Percentiles rank a stretch among this genome's conserved stretches.
These are phyloP conservation scores for Percopsis transmontana DNA, from an alignment of 2,113 vertebrate species.

Conservation along the genomic window DNA sequence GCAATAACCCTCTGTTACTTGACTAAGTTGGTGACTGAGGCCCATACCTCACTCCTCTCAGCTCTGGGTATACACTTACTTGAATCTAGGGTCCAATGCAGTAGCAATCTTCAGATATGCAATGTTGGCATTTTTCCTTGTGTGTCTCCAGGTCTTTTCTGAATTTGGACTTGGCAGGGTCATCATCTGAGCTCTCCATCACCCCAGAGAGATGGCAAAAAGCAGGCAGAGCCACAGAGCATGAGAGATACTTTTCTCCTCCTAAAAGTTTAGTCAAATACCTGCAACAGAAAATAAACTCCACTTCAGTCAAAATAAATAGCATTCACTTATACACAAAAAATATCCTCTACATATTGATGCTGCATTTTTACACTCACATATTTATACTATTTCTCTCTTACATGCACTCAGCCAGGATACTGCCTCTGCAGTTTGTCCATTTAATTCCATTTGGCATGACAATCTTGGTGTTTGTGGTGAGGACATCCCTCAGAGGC, in stretches of 20 bases:
- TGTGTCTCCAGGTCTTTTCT: no score
- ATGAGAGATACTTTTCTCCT: slow-evolving; percentile 8
- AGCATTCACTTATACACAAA: no score
- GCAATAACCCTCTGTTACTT: slow-evolving; percentile 6
- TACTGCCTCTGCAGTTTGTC: no score
- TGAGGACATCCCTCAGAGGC: no score
- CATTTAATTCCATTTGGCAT: no score
- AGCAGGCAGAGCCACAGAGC: background rate
- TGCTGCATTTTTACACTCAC: no score
- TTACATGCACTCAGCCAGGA: no score
- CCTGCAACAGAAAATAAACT: no score
- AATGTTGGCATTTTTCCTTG: background rate
- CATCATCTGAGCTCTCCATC: background rate
- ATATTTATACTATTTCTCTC: no score
- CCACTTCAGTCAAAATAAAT: no score
- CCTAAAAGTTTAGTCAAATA: background rate
- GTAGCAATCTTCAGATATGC: slow-evolving; percentile 23
- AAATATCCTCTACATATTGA: no score
- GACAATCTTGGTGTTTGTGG: no score
- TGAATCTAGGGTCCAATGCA: slow-evolving; percentile 31
- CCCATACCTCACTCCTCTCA: slow-evolving; percentile 26
- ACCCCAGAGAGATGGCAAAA: background rate
- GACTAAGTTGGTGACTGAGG: background rate
- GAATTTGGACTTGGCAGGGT: background rate
- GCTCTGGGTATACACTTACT: slow-evolving; percentile 24